Evolutionary conservation across 2,888 invertebrate species (phyloP), one percentile per base, ranked within the genome.

Genomic region (Eretmocerus hayati): DNA sequence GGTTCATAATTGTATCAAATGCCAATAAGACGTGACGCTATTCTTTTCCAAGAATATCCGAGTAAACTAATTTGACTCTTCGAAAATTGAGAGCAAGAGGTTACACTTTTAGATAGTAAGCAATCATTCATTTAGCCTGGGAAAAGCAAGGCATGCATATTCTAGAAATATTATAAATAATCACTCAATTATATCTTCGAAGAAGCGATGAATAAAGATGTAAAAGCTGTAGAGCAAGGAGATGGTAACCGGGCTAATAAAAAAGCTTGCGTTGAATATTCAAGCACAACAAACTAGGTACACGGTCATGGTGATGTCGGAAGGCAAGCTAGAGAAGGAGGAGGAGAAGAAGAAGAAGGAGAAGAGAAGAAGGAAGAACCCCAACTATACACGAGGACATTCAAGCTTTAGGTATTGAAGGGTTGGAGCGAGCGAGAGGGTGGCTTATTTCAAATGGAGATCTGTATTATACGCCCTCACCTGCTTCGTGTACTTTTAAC

Each of bases 151-250:
- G 68, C 70, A 71, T 71, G 70, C 70, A 71, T 71, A 71, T 71
- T 71, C 70, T 69, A 70, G 70, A 71, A 70, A 71, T 71, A 71
- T 71, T 71, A 71, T 71, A 71, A 71, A 71, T 71, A 70, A 71
- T 71, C 70, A 71, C 70, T 71, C 70, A 71, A 71, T 71, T 71
- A 71, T 70, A 71, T 71, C 70, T 71, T 71, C 68, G 68, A 69
- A 69, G 70, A 69, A 69, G 64, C 66, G 66, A 71, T 71, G 70
- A 71, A 71, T 71, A 71, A 71, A 71, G 70, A 71, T 71, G 70
- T 63, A 62, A 57, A 62, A 59, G 59, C 62, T 61, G 65, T 56
- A 59, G 62, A 54, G 55, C 54, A 54, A 58, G 57, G 56, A 59
- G 59, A 59, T 59, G 57, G 56, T 60, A 58, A 61, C 59, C 65